Base-by-base conservation (phyloP, 2,113 vertebrate species). In the Mus spicilegus region DNA sequence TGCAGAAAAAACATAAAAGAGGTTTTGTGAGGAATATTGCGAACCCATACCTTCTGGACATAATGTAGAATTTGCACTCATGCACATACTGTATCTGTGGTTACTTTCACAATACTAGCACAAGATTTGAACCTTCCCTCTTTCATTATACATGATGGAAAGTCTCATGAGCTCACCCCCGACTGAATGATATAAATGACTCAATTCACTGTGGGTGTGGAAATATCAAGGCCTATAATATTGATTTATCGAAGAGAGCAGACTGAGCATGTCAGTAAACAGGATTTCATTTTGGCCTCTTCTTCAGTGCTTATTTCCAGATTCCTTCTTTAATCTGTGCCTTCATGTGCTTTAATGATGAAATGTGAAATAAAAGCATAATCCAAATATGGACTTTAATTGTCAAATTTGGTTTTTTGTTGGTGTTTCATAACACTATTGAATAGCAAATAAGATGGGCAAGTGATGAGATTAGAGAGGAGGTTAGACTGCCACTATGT, bases 371-470 rank as follows among this genome's bases (percentile, higher is more conserved):
- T 70, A 70, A 33, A 70, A 70, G 1, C 6, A 2, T 5, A 70
- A 16, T 10, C 30, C 33, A 70, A 70, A 70, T 33, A 70, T 16
- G 3, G 1, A 2, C 67, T 14, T 70, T 33, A 16, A 30, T 70
- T 16, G 9, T 14, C 1, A 0, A 36, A 3, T 9, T 70, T n/a
- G 33, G 0, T 36, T 70, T 16, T 70, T 14, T 13, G 12, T 16
- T n/a, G 6, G 69, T 70, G 33, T n/a, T 70, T 70, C 8, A 70
- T 70, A 70, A 70, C 8, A n/a, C 13, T 36, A 70, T 70, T 5
- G 4, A n/a, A n/a, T 16, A n/a, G 14, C 69, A 70, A 36, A 19
- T n/a, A 17, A 70, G 69, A 70, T 70, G n/a, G 36, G n/a, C n/a
- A 73, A n/a, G 3, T 4, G 36, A 22, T 20, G n/a, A 39, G 36